Percentiles rank a stretch among this genome's conserved stretches.
These are phyloP conservation scores for Ondatra zibethicus DNA, from an alignment of 2,113 vertebrate species.

Conservation along the genomic window DNA sequence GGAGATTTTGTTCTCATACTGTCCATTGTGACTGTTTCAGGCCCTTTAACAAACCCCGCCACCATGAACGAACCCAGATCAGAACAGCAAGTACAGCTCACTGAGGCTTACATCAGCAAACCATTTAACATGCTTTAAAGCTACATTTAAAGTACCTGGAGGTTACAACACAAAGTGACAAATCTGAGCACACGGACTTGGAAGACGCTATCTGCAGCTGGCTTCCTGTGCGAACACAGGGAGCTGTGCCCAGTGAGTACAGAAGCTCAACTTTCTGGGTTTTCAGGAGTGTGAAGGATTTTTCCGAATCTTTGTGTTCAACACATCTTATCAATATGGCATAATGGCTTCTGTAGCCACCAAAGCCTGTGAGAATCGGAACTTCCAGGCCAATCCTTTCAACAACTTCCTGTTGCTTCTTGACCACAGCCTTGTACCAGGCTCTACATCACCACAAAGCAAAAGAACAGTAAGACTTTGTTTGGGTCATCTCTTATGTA, in stretches of 20 bases:
- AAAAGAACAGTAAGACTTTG: conserved; percentile 10
- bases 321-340: conserved; percentile 36
- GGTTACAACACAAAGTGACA: conserved; percentile 71
- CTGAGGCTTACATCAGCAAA: conserved; percentile 74
- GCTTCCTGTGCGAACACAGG: background rate
- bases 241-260: conserved; percentile 42
- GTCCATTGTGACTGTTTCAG: conserved; percentile 43
- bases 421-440: background rate
- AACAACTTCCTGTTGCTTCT: conserved; percentile 23
- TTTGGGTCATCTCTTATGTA: conserved; percentile 14
- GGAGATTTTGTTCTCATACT: conserved; percentile 57
- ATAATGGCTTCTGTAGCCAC: conserved; percentile 49
- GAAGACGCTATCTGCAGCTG: conserved; percentile 55
- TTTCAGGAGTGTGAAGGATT: conserved; percentile 42
- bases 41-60: conserved; percentile 59
- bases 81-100: conserved; percentile 62
- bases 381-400: conserved; percentile 51
- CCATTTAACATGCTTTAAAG: conserved; percentile 67
- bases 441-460: background rate
- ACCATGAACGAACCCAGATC: conserved; percentile 68
- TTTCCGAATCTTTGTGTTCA: conserved; percentile 67
- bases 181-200: conserved; percentile 52
- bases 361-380: conserved; percentile 31
- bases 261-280: conserved; percentile 32
- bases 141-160: conserved; percentile 69